Evolutionary conservation across 2,113 vertebrate genomes (phyloP), one percentile per base, ranked within the genome.

Genomic region (Cephalopholis sonnerati): DNA sequence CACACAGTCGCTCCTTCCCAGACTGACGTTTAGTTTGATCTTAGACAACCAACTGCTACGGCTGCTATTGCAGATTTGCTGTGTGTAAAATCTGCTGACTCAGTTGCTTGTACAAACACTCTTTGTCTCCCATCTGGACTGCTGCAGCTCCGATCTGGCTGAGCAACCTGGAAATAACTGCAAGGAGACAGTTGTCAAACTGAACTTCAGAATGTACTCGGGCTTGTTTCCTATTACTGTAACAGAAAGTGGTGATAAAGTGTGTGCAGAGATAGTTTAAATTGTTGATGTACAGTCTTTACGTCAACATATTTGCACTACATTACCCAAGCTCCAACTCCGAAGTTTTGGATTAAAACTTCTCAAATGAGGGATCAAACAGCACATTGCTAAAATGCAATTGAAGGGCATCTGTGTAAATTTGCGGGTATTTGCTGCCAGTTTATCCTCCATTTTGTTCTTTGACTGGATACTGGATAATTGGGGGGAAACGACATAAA

Each of bases 71-170:
- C 86, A 83, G 83, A 90, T 82, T 69, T 69, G 74, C 79, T 58
- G 67, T 25, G 63, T 41, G 82, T 27, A 64, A 81, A 90, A 92
- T 84, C 58, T 89, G 93, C 90, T 91, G 91, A 93, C 85, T 92
- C 87, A 88, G 90, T 79, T 74, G 74, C 57, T 72, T 71, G 77
- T 69, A 66, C 48, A 83, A 86, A 89, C 82, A 65, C 64, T 78
- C 74, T 87, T 89, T 87, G 90, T 89, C 83, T 86, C 76, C 88
- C 88, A 87, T 91, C 88, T 93, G 89, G 87, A 72, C 62, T 32
- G 74, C 88, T 46, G 83, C 83, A 83, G 79, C 77, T 73, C 64
- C 51, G 39, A 87, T 83, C 63, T 84, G 85, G 61, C 81, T 81
- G 69, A 74, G 80, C 82, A 72, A 73, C 65, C 81, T 63, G 62